phyloP scores from a whole-genome alignment of 2,888 invertebrate species.

The Archaeoteleia sp. region DNA sequence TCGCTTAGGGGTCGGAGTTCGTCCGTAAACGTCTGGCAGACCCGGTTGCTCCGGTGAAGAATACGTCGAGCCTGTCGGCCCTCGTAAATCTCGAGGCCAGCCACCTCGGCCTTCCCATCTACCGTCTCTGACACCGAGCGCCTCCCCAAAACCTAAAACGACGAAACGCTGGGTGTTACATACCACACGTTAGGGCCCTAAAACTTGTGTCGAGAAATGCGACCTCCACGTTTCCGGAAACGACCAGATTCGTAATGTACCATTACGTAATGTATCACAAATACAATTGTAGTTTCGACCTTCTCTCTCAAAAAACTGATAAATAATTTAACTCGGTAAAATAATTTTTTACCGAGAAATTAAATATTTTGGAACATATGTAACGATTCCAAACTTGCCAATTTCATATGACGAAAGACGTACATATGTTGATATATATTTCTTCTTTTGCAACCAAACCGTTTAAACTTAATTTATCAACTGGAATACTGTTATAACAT shows the following conservation, averaged over 20 bases:
- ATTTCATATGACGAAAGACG: no score
- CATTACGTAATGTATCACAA: not conserved
- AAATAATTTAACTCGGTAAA: no score
- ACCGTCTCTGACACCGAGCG: constrained; percentile 37
- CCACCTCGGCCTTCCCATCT: constrained; percentile 60
- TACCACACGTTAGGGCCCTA: constrained; percentile 33
- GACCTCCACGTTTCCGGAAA: constrained; percentile 14
- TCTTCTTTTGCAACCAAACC: no score
- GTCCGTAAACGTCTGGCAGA: constrained; percentile 65
- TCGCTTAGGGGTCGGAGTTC: constrained; percentile 66
- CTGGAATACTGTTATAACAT: no score
- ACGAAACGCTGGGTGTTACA: constrained; percentile 39
- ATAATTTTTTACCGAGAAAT: no score
- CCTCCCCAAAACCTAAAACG: constrained; percentile 46
- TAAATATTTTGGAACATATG: no score
- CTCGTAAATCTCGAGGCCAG: constrained; percentile 64
- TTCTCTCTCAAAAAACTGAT: no score
- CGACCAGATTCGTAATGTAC: constrained; percentile 2
- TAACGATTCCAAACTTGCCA: no score
- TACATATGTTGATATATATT: no score
- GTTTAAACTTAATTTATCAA: no score
- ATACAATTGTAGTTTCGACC: not conserved
- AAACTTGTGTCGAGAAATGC: constrained; percentile 20
- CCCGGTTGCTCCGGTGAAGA: constrained; percentile 59
- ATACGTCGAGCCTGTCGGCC: constrained; percentile 63